Evolutionary conservation across 2,113 vertebrate genomes (phyloP).

Genomic region (Mesembrinibis cayennensis): DNA sequence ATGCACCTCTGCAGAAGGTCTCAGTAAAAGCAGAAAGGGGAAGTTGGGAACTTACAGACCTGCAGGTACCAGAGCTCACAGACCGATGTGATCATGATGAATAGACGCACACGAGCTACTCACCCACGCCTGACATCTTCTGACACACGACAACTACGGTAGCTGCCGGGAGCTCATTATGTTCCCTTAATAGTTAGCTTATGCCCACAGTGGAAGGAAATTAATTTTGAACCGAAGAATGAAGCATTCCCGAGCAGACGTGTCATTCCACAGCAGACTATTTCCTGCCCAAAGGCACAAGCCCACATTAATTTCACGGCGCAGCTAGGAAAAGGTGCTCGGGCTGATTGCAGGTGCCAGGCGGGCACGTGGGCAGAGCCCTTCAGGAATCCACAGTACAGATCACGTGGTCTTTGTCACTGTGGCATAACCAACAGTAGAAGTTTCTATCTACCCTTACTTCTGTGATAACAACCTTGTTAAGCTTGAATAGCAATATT

Average conservation of each 20-base stretch:
- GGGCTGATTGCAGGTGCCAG: accelerated
- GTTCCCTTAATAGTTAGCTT: not conserved
- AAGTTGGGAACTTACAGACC: not conserved
- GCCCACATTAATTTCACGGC: not conserved
- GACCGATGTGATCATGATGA: not conserved
- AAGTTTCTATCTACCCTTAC: not conserved
- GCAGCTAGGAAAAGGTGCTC: not conserved
- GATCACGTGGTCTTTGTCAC: not conserved
- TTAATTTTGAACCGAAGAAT: conserved; percentile 7
- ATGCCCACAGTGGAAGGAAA: conserved; percentile 21
- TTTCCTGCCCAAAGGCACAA: not conserved
- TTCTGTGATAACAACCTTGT: not conserved
- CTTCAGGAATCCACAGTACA: not conserved
- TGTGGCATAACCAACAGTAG: not conserved
- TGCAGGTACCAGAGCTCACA: not conserved
- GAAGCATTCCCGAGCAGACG: not conserved
- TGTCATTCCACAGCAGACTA: not conserved
- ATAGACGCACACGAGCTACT: accelerated
- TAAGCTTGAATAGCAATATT: not conserved
- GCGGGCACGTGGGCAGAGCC: not conserved
- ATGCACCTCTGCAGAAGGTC: not conserved
- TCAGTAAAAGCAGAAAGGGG: not conserved
- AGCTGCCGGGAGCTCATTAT: not conserved
- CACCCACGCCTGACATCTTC: not conserved
- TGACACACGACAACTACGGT: accelerated